Percentiles rank a stretch among this genome's conserved stretches.
Evolutionary conservation across 1,140 invertebrate genomes (phyloP).

Genomic region (Zaprionus camerounensis): DNA sequence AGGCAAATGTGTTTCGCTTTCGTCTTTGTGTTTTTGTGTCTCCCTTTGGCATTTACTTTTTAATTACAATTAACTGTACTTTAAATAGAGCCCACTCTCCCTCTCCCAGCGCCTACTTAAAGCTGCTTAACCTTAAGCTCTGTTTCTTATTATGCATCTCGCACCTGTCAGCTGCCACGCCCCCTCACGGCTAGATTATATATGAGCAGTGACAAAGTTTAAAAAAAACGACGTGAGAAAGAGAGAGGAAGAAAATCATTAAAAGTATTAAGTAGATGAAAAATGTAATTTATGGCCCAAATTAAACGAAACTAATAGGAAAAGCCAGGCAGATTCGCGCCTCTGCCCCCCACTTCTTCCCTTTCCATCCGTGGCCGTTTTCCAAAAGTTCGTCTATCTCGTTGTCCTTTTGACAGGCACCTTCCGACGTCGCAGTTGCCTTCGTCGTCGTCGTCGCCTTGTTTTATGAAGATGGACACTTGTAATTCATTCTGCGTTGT

Average conservation of each 20-base stretch:
- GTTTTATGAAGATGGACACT: conserved; percentile 81
- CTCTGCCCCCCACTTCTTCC: neutral
- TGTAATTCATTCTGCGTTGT: conserved; percentile 78
- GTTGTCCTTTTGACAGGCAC: conserved; percentile 76
- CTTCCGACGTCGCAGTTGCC: conserved; percentile 53
- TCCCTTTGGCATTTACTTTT: conserved; percentile 35
- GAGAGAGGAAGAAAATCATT: conserved; percentile 57
- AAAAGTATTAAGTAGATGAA: conserved; percentile 77
- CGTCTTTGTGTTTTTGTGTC: neutral
- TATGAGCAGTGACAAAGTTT: conserved; percentile 45
- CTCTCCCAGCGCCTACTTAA: conserved; percentile 17
- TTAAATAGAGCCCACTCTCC: conserved; percentile 22
- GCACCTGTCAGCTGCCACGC: conserved; percentile 17
- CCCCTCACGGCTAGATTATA: conserved; percentile 12
- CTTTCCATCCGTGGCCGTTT: neutral
- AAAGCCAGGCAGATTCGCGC: conserved; percentile 56
- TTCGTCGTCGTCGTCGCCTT: conserved; percentile 54
- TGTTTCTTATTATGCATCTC: conserved; percentile 13
- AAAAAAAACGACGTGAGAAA: conserved; percentile 28
- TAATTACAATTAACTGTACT: conserved; percentile 49
- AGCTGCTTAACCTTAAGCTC: conserved; percentile 38
- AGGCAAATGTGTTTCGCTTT: conserved; percentile 55
- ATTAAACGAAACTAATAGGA: conserved; percentile 80
- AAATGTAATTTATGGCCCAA: conserved; percentile 77
- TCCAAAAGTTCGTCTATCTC: conserved; percentile 2